A percentile compares a stretch with the other conserved stretches of the same genome.
Evolutionary conservation across 2,797 vertebrate species (phyloP).

Genomic region (Lithobates pipiens): DNA sequence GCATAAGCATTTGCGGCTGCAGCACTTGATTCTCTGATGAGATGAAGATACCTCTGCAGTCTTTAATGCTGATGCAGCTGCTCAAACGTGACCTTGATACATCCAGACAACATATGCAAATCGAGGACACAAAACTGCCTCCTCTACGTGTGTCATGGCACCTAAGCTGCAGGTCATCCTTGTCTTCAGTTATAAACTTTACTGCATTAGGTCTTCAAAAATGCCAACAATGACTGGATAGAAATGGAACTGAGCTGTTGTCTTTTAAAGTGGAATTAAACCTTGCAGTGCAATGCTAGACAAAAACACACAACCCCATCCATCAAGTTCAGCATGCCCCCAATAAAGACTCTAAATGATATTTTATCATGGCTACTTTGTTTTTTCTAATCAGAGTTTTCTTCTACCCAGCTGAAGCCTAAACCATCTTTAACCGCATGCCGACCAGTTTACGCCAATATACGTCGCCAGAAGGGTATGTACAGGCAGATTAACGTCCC

Average conservation of each 20-base stretch:
- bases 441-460: too few relatives aligned
- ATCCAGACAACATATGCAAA: slow-evolving; percentile 31
- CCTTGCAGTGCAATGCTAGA: too few relatives aligned
- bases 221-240: neutral
- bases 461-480: too few relatives aligned
- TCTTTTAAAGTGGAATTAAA: too few relatives aligned
- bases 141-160: neutral
- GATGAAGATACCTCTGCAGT: slow-evolving; percentile 50
- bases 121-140: slow-evolving; percentile 4
- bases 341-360: too few relatives aligned
- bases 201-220: neutral
- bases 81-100: slow-evolving; percentile 39
- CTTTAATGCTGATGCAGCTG: slow-evolving; percentile 44
- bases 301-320: too few relatives aligned
- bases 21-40: slow-evolving; percentile 27
- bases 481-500: too few relatives aligned
- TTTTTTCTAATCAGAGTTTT: too few relatives aligned
- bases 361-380: too few relatives aligned
- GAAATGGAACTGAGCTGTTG: neutral
- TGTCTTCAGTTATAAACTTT: neutral
- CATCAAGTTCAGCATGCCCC: too few relatives aligned
- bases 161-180: neutral
- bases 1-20: slow-evolving; percentile 37
- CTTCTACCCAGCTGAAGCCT: too few relatives aligned
- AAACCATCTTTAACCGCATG: too few relatives aligned